These are phyloP conservation scores for Sandelia bainsii DNA, from an alignment of 2,797 vertebrate genomes.

Conservation along the genomic window DNA sequence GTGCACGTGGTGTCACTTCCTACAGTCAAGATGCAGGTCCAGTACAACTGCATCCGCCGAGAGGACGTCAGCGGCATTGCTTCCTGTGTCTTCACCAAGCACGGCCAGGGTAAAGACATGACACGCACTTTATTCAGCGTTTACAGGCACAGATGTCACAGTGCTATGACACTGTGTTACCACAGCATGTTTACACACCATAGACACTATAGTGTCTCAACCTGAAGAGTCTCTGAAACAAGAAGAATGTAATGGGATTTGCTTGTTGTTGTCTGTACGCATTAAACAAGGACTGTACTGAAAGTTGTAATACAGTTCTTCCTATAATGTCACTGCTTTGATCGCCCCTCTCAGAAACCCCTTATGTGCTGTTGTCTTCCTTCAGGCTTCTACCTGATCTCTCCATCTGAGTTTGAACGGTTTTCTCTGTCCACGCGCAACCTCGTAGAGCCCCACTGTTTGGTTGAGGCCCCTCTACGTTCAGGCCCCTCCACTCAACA, in stretches of 20 bases:
- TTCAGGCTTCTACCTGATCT: constrained; percentile 97
- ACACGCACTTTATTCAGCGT: not conserved
- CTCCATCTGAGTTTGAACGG: constrained; percentile 96
- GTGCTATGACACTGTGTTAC: too few species aligned
- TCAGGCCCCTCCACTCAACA: constrained; percentile 66
- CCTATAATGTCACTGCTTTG: not conserved
- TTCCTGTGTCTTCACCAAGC: constrained; percentile 97
- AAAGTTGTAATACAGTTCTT: too few species aligned
- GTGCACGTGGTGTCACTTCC: constrained; percentile 95
- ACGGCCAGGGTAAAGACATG: constrained; percentile 81
- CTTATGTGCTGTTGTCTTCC: not conserved
- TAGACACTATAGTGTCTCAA: too few species aligned
- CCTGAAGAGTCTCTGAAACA: too few species aligned
- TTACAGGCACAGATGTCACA: too few species aligned
- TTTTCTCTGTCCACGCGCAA: constrained; percentile 95
- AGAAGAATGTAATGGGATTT: too few species aligned
- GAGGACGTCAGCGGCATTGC: constrained; percentile 98
- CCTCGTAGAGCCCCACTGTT: constrained; percentile 91
- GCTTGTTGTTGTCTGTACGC: too few species aligned
- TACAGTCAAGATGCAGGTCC: constrained; percentile 93
- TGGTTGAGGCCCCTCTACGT: constrained; percentile 83
- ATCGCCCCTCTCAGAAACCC: not conserved
- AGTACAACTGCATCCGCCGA: constrained; percentile 93
- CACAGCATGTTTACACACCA: too few species aligned
- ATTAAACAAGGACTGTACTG: too few species aligned